Conservation (phyloP, 2,113 vertebrate species). For the Antechinus stuartii region DNA sequence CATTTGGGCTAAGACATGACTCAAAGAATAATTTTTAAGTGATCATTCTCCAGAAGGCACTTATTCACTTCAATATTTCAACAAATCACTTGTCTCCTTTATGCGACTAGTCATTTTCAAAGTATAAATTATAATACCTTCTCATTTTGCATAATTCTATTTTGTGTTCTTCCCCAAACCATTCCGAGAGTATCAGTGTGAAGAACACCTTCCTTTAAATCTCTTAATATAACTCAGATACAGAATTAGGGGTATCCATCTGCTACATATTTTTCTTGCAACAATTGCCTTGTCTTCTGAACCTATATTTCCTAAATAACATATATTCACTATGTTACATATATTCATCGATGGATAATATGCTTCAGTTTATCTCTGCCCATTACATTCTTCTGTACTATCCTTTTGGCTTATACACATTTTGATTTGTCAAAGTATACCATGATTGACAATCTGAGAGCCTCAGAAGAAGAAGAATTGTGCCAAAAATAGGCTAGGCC, state of each 20-base stretch:
- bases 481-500: neutral
- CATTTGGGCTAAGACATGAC: neutral
- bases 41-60: neutral
- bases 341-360: neutral
- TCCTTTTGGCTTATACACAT: neutral
- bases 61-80: neutral
- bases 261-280: neutral
- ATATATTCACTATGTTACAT: neutral
- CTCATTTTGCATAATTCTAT: neutral
- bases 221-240: neutral
- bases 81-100: neutral
- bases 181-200: neutral
- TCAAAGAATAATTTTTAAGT: neutral
- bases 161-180: neutral
- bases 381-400: neutral
- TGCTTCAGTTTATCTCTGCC: neutral
- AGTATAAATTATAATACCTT: neutral
- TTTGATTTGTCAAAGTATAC: neutral
- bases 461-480: neutral
- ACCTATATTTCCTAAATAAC: neutral
- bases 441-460: neutral
- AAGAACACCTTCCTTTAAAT: neutral
- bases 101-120: neutral
- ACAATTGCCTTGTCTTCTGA: neutral
- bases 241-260: neutral